These are phyloP conservation scores for Ennomos quercinarius DNA, from an alignment of 2,888 invertebrate genomes.

Conservation along the genomic window DNA sequence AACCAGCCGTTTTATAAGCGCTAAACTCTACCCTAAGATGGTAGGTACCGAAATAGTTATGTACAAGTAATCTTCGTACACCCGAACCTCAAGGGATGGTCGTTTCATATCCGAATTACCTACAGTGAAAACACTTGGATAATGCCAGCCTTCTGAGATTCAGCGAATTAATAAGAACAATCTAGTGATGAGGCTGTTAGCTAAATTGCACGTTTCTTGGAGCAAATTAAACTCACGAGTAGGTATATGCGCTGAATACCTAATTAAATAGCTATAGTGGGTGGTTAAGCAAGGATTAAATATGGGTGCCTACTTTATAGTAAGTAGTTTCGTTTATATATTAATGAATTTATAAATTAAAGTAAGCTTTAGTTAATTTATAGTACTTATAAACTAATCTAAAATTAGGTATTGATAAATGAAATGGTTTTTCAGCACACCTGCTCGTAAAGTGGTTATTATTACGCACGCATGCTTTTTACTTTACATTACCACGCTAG, in stretches of 20 bases:
- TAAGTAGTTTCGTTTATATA: too few species aligned
- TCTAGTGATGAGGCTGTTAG: constrained; percentile 15
- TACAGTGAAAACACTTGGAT: neutral
- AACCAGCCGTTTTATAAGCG: too few species aligned
- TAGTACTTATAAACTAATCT: too few species aligned
- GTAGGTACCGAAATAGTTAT: neutral
- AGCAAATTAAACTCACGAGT: constrained; percentile 11
- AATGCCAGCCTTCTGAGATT: constrained; percentile 8
- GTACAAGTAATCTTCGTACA: neutral
- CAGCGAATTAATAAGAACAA: constrained; percentile 11
- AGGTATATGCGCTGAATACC: constrained; percentile 6
- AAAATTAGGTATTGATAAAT: too few species aligned
- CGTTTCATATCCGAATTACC: constrained; percentile 4
- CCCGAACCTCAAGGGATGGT: neutral
- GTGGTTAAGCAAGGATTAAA: neutral
- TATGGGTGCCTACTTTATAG: too few species aligned
- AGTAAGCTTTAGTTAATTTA: too few species aligned
- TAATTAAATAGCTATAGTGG: constrained; percentile 20
- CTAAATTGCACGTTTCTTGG: constrained; percentile 5
- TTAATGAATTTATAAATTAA: too few species aligned
- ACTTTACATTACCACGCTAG: too few species aligned
- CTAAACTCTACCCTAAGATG: too few species aligned
- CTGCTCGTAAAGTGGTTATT: too few species aligned
- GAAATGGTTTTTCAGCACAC: too few species aligned
- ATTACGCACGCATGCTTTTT: too few species aligned